Percentiles rank a stretch among this genome's conserved stretches.
These are phyloP conservation scores for Tachyglossus aculeatus DNA, from an alignment of 2,797 vertebrate genomes.

Conservation along the genomic window DNA sequence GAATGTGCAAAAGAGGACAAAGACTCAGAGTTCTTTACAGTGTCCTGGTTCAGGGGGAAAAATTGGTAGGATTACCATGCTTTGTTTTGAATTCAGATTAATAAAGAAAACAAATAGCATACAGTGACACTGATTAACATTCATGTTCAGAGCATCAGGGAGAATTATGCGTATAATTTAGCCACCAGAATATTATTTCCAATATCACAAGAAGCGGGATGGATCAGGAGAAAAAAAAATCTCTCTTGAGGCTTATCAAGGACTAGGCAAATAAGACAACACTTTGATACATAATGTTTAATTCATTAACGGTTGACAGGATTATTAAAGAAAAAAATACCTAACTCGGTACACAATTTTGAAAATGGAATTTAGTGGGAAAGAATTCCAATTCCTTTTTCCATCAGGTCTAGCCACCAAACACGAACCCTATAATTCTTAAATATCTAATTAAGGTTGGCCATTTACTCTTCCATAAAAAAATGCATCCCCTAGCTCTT, in stretches of 20 bases:
- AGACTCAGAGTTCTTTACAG: constrained; percentile 52
- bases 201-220: constrained; percentile 29
- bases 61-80: constrained; percentile 49
- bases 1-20: constrained; percentile 40
- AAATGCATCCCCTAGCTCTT: neutral
- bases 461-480: constrained; percentile 26
- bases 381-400: constrained; percentile 43
- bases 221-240: constrained; percentile 5
- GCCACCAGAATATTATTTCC: constrained; percentile 44
- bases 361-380: constrained; percentile 12
- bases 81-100: constrained; percentile 67
- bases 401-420: constrained; percentile 35
- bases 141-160: constrained; percentile 38
- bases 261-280: constrained; percentile 16
- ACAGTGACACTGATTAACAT: constrained; percentile 55
- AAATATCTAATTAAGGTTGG: constrained; percentile 33
- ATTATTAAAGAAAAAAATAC: constrained; percentile 49
- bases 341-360: constrained; percentile 33
- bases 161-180: constrained; percentile 37
- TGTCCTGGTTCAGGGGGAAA: constrained; percentile 41
- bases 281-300: constrained; percentile 35
- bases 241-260: constrained; percentile 27
- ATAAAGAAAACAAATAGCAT: constrained; percentile 60
- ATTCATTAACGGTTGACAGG: constrained; percentile 53
- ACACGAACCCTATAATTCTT: constrained; percentile 38